Evolutionary conservation across 2,888 invertebrate species (phyloP).

Genomic region (Drosophila dives): DNA sequence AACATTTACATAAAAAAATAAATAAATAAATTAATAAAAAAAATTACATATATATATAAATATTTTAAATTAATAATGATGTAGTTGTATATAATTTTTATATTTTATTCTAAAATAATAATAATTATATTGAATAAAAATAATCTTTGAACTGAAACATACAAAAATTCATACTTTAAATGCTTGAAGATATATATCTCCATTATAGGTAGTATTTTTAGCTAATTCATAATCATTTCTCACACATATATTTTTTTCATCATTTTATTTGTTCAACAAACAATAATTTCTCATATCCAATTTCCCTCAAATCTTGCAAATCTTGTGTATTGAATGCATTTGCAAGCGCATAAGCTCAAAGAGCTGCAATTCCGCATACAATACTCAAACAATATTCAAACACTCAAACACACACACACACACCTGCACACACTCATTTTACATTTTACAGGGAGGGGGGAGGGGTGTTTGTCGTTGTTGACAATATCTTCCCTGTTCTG

Average conservation of each 20-base stretch:
- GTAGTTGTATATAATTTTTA: too few relatives aligned
- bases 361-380: slow-evolving; percentile 6
- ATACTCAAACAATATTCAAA: background rate
- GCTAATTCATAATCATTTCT: background rate
- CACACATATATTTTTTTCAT: background rate
- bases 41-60: too few relatives aligned
- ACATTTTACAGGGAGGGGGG: background rate
- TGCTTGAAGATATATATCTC: too few relatives aligned
- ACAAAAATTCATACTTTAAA: too few relatives aligned
- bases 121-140: fast-evolving
- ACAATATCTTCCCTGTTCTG: slow-evolving; percentile 24
- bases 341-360: slow-evolving; percentile 12
- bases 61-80: too few relatives aligned
- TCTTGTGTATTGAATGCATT: slow-evolving; percentile 6
- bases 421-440: background rate
- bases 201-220: too few relatives aligned
- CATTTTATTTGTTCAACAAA: background rate
- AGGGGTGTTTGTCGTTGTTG: slow-evolving; percentile 11
- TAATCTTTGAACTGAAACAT: background rate
- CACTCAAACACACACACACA: slow-evolving; percentile 5
- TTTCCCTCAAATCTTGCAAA: slow-evolving; percentile 11
- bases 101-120: background rate
- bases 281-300: slow-evolving; percentile 24
- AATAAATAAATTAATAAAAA: too few relatives aligned
- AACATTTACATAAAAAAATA: too few relatives aligned